Evolutionary conservation across 1,140 invertebrate genomes (phyloP), one percentile per base, ranked within the genome.

Genomic region (Macrobrachium nipponense): DNA sequence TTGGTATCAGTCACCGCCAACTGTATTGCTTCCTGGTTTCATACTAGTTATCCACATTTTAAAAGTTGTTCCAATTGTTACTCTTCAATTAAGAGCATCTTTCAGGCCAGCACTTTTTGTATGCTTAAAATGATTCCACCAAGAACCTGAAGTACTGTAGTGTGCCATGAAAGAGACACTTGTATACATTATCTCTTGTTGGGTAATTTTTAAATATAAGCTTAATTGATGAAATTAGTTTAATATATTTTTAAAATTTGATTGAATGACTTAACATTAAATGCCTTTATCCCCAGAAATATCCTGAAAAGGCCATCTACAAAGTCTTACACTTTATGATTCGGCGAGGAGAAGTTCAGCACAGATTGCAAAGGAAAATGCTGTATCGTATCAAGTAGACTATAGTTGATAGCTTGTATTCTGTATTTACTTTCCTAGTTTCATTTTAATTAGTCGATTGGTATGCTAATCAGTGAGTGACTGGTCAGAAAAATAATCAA

Each of bases 361-460:
- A 99, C 92, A 93, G 98, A 75, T 95, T 98, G 93, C 98, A 99
- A 91, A 94, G 98, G 79, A 99, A 98, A 93, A 97, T 99, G 95
- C 93, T 99, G 3, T 99, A 97, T 91, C 93, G 98, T 90, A 92
- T 99, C 15, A 97, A 94, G 89, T 95, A 91, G 92, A 62, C 44
- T 60, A 18, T 18, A 18, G 70, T n/a, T 66, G 11, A 61, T 43
- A 75, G 10, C 18, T 18, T 51, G 27, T 17, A 62, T 27, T 44
- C 18, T 73, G 36, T 62, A 82, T 58, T 36, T 27, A n/a, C n/a
- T 68, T 23, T 44, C 51, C 36, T n/a, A 51, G 20, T n/a, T 75
- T 18, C 18, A 36, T n/a, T 76, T 68, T 60, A 11, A 58, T 23
- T 14, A 44, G 60, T 77, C 43, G 20, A 58, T 61, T 64, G 76